These are phyloP conservation scores for Agelaius tricolor DNA, from an alignment of 2,113 vertebrate genomes.

Conservation along the genomic window DNA sequence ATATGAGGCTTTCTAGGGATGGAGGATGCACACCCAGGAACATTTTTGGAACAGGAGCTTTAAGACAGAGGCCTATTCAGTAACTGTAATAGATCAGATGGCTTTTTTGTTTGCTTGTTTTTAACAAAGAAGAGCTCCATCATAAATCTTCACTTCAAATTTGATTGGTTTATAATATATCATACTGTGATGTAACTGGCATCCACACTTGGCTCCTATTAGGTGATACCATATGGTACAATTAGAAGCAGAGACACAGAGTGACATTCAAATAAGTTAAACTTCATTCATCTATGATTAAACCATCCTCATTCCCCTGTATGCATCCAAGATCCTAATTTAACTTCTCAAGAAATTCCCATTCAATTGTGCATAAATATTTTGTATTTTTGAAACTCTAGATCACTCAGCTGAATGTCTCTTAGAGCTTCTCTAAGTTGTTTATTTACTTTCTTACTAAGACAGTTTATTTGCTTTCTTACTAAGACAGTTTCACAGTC, in stretches of 20 bases:
- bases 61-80: neutral
- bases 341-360: neutral
- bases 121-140: slow-evolving; percentile 14
- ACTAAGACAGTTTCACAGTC: neutral
- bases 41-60: neutral
- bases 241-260: slow-evolving; percentile 16
- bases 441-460: neutral
- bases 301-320: neutral
- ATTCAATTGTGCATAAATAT: neutral
- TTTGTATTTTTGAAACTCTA: neutral
- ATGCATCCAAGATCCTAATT: neutral
- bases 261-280: slow-evolving; percentile 21
- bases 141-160: slow-evolving; percentile 61
- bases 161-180: slow-evolving; percentile 55
- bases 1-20: neutral
- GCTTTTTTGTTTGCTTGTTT: slow-evolving; percentile 38
- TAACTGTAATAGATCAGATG: neutral
- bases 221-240: slow-evolving; percentile 52
- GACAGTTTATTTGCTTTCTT: neutral
- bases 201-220: slow-evolving; percentile 41
- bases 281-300: neutral
- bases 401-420: neutral
- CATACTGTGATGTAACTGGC: slow-evolving; percentile 38
- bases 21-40: accelerated
- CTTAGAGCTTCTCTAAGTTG: neutral